Evolutionary conservation across 1,140 invertebrate genomes (phyloP).

Genomic region (Lycorma delicatula): DNA sequence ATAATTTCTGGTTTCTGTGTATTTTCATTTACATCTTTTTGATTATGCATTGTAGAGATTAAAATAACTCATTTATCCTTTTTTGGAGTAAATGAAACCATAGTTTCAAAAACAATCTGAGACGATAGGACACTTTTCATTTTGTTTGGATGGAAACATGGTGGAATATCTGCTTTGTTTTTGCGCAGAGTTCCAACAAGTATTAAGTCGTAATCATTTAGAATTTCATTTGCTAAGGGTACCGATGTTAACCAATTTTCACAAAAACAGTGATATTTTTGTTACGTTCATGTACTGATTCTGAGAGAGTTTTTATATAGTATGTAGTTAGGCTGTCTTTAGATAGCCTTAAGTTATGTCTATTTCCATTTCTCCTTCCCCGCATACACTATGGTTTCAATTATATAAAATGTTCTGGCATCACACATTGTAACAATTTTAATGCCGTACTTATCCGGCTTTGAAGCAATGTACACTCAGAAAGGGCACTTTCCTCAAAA

Average conservation of each 20-base stretch:
- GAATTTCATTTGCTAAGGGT: neutral
- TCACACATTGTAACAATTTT: slow-evolving; percentile 36
- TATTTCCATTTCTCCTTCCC: neutral
- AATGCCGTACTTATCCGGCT: slow-evolving; percentile 36
- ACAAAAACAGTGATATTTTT: neutral
- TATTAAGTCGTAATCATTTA: neutral
- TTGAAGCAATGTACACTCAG: slow-evolving; percentile 36
- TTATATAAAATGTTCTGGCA: slow-evolving; percentile 31
- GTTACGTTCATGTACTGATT: neutral
- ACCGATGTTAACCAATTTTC: neutral
- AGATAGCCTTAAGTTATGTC: too few species aligned
- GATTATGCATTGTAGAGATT: neutral
- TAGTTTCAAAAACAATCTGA: too few species aligned
- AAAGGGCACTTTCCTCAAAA: slow-evolving; percentile 36
- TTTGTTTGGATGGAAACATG: neutral
- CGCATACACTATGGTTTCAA: slow-evolving; percentile 29
- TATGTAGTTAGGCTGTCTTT: neutral
- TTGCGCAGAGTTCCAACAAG: neutral
- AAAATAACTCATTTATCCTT: neutral
- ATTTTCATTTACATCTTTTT: neutral
- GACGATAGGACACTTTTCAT: neutral
- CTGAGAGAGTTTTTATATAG: neutral
- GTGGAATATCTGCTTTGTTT: neutral
- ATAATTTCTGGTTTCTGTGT: neutral
- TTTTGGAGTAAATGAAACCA: too few species aligned